A percentile compares a stretch with the other conserved stretches of the same genome.
phyloP scores from a whole-genome alignment of 1,140 invertebrate genomes.

The Brachionus rubens region DNA sequence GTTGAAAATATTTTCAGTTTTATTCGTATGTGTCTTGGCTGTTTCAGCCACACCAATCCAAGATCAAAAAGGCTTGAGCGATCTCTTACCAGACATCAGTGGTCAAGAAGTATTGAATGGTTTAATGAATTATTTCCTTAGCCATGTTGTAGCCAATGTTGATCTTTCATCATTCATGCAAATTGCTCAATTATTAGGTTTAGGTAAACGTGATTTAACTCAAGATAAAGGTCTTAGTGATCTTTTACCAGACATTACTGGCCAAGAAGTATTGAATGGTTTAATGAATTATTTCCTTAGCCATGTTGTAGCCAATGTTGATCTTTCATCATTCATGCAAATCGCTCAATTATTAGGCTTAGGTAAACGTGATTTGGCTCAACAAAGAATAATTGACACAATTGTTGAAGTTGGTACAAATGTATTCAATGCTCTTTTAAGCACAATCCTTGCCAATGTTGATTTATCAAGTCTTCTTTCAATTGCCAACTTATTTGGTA shows the following conservation, averaged over 20 bases:
- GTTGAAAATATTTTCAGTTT: neutral
- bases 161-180: neutral
- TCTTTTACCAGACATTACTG: too few species aligned
- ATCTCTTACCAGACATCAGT: neutral
- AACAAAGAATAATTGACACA: neutral
- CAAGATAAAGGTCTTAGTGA: too few species aligned
- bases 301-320: neutral
- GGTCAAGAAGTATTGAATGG: neutral
- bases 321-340: neutral
- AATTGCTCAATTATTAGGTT: neutral
- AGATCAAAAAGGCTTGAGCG: neutral
- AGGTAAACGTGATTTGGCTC: neutral
- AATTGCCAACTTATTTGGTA: neutral
- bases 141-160: neutral
- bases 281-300: neutral
- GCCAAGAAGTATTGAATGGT: neutral
- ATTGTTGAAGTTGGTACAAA: neutral
- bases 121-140: neutral
- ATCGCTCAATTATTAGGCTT: neutral
- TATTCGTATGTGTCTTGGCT: slow-evolving; percentile 4
- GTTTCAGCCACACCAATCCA: neutral
- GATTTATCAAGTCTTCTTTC: neutral
- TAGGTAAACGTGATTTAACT: neutral
- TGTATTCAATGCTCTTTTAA: neutral
- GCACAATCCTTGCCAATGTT: slow-evolving; percentile 8